Percentiles rank a stretch among this genome's conserved stretches.
phyloP scores from a whole-genome alignment of 1,140 invertebrate species.

The Atta texana region DNA sequence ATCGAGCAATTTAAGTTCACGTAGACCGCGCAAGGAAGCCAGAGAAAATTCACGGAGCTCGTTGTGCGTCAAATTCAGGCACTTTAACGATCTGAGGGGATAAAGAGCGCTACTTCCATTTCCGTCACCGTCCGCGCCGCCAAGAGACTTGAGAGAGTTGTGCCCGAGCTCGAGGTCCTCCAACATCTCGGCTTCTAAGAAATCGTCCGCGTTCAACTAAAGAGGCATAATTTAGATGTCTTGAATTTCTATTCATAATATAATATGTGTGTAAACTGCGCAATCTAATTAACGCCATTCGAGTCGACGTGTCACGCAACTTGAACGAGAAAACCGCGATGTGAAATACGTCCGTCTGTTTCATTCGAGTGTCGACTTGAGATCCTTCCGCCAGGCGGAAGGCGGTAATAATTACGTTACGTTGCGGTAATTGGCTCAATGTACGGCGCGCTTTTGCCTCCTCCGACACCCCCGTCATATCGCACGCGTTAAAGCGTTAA shows the following conservation, averaged over 20 bases:
- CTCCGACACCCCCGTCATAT: constrained; percentile 64
- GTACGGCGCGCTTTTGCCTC: constrained; percentile 68
- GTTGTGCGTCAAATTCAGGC: constrained; percentile 92
- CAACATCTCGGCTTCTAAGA: constrained; percentile 89
- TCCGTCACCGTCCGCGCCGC: constrained; percentile 78
- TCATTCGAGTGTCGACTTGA: constrained; percentile 26
- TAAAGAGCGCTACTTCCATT: constrained; percentile 90
- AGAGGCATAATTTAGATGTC: constrained; percentile 31
- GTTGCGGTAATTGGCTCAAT: constrained; percentile 79
- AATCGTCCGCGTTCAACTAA: constrained; percentile 91
- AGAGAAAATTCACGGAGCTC: constrained; percentile 91
- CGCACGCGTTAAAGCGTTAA: constrained; percentile 53
- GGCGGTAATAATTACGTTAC: constrained; percentile 78
- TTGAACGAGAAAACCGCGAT: background rate
- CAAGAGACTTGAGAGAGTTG: constrained; percentile 89
- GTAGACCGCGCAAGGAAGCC: constrained; percentile 91
- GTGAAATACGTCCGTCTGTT: constrained; percentile 54
- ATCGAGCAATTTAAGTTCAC: constrained; percentile 89
- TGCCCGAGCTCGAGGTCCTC: constrained; percentile 90
- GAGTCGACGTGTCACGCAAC: background rate
- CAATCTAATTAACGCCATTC: background rate
- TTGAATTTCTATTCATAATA: constrained; percentile 10
- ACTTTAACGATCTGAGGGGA: constrained; percentile 89
- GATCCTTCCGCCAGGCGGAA: constrained; percentile 72
- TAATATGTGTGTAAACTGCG: constrained; percentile 6